Base-by-base conservation (phyloP, 2,888 invertebrate genomes). In the Tinea pellionella region DNA sequence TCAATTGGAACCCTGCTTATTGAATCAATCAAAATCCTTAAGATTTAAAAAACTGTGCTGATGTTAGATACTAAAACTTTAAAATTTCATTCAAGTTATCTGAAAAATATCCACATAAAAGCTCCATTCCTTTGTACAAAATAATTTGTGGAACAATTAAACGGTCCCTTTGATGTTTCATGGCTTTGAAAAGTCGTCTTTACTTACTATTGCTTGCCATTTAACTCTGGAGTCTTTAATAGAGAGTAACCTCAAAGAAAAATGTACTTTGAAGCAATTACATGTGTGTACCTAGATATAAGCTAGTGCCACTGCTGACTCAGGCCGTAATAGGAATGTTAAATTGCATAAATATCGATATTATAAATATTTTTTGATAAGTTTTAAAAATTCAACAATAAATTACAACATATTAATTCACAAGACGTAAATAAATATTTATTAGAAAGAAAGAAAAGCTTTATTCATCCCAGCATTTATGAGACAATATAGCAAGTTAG, bases 221-320 rank as follows among this genome's bases (percentile, higher is more conserved):
- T 87, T 82, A 72, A 76, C 80, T 80, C 24, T 80, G 73, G 75
- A 86, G 82, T 75, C 72, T 76, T 73, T 87, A 86, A 85, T 86
- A 86, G 84, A 80, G 82, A 85, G 82, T 87, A 81, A 87, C 85
- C 83, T 87, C 87, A 87, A 87, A 87, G 87, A 86, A 87, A 86
- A 86, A 86, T 87, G 82, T 83, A 80, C 86, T 86, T 78, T 76
- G 77, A 74, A 80, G 86, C 84, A 85, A 85, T 87, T 86, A 87
- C 81, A 80, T 78, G 76, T 85, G 83, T 74, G 81, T 84, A 85
- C 79, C 82, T 76, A 81, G 78, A 79, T 82, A 80, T 79, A 74
- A 75, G 85, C 80, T 77, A 80, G 24, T 68, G 74, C 69, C 67
- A 66, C 73, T 73, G 80, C 86, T 84, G 86, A 84, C 72, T 84